A percentile compares a stretch with the other conserved stretches of the same genome.
These are phyloP conservation scores for Saturnia pavonia DNA, from an alignment of 2,888 invertebrate genomes.

Conservation along the genomic window DNA sequence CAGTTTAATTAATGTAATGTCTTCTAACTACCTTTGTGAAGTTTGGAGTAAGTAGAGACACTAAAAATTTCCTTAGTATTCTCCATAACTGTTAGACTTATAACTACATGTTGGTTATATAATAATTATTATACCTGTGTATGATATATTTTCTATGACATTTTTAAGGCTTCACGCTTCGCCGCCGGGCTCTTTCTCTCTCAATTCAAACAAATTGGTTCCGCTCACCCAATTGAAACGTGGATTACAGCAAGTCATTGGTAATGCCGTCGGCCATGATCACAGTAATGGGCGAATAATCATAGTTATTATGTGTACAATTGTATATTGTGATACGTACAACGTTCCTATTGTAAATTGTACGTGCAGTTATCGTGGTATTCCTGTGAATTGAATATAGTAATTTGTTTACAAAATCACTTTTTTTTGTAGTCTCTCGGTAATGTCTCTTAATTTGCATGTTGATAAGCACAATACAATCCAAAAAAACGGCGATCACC, in stretches of 20 bases:
- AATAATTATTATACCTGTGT: neutral
- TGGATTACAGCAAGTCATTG: slow-evolving; percentile 37
- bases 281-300: slow-evolving; percentile 49
- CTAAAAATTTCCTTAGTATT: too few relatives aligned
- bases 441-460: too few relatives aligned
- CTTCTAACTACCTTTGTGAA: too few relatives aligned
- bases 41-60: too few relatives aligned
- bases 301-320: slow-evolving; percentile 43
- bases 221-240: slow-evolving; percentile 50
- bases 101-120: too few relatives aligned
- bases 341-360: slow-evolving; percentile 9
- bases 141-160: neutral
- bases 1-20: too few relatives aligned
- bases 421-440: too few relatives aligned
- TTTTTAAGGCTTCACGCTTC: slow-evolving; percentile 13
- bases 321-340: slow-evolving; percentile 34
- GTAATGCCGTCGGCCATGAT: slow-evolving; percentile 36
- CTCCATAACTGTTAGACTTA: too few relatives aligned
- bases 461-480: too few relatives aligned
- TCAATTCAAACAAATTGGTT: slow-evolving; percentile 30
- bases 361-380: slow-evolving; percentile 6
- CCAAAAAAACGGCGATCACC: too few relatives aligned
- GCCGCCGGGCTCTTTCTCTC: slow-evolving; percentile 21
- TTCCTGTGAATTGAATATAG: slow-evolving; percentile 7
- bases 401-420: neutral